Percentiles rank a stretch among this genome's conserved stretches.
phyloP scores from a whole-genome alignment of 2,797 vertebrate genomes.

The Ara ararauna region DNA sequence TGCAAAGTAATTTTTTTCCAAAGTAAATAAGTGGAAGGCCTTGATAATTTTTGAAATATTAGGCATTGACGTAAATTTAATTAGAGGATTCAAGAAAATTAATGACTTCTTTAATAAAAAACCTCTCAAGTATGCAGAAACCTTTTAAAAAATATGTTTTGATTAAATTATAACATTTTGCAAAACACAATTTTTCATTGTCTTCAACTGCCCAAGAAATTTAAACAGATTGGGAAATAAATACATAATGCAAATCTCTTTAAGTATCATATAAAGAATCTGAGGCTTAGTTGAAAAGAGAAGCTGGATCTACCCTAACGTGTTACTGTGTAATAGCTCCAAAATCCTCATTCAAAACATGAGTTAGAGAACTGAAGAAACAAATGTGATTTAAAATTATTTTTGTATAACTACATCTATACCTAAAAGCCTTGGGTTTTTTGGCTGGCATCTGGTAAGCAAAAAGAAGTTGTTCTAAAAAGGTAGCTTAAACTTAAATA shows the following conservation, averaged over 20 bases:
- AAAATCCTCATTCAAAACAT: not conserved
- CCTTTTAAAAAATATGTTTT: not conserved
- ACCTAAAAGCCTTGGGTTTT: not conserved
- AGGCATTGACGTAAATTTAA: not conserved
- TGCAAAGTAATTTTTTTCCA: not conserved
- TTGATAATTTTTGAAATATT: not conserved
- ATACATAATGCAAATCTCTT: not conserved
- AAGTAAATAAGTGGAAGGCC: slow-evolving; percentile 7
- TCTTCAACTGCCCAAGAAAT: not conserved
- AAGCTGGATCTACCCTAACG: not conserved
- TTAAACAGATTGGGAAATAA: not conserved
- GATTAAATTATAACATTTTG: not conserved
- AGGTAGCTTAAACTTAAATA: not conserved
- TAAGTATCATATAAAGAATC: not conserved
- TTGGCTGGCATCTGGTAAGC: not conserved
- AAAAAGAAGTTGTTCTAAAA: not conserved
- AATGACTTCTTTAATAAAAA: slow-evolving; percentile 3
- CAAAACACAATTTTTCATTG: not conserved
- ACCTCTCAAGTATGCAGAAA: not conserved
- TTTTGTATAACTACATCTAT: not conserved
- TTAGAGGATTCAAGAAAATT: not conserved
- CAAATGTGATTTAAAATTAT: not conserved
- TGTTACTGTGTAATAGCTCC: not conserved
- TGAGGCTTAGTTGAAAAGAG: not conserved
- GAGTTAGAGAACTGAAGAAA: not conserved